Evolutionary conservation across 2,113 vertebrate genomes (phyloP), one percentile per base, ranked within the genome.

Genomic region (Dryoscopus gambensis): DNA sequence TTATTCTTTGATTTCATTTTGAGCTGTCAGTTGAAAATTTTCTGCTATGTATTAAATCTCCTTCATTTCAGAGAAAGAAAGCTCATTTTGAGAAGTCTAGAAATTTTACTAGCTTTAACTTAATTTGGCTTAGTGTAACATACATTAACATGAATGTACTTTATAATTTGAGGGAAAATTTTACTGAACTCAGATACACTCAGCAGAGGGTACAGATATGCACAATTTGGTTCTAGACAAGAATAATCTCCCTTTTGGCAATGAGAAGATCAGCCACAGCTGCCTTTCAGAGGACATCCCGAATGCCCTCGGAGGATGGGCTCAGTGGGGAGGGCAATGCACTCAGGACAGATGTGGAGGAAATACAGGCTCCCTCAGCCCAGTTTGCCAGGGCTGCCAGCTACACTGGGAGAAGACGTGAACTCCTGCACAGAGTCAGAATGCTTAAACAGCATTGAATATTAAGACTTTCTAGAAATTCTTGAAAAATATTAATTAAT

Each of bases 321-420:
- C 31, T 42, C 19, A 0, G 4, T 16, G 15, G 22, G 22, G 42
- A 76, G 40, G 25, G 44, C 20, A 49, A 4, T 0, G 0, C 30
- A 16, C 44, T 63, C 15, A 50, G 63, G 39, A 37, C 9, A 33
- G 16, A 9, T 15, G 20, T 1, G 5, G 10, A 39, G 25, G 46
- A 68, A 53, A 28, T 27, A 11, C 7, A 62, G n/a, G 12, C 11
- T 64, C 10, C 11, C 42, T 39, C 56, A 64, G 4, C 11, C 10
- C 60, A 40, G 4, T 13, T 60, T 69, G 10, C 18, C 18, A 63
- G 39, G 31, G 23, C 33, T 84, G 47, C 9, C 49, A 24, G 42
- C 35, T 52, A 56, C 24, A 17, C 11, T 20, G 10, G 12, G 10
- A 16, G 5, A 70, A 47, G 33, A 20, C 0, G 1, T 57, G 21